Base-by-base conservation (phyloP, 2,113 vertebrate species). In the Phalacrocorax aristotelis region DNA sequence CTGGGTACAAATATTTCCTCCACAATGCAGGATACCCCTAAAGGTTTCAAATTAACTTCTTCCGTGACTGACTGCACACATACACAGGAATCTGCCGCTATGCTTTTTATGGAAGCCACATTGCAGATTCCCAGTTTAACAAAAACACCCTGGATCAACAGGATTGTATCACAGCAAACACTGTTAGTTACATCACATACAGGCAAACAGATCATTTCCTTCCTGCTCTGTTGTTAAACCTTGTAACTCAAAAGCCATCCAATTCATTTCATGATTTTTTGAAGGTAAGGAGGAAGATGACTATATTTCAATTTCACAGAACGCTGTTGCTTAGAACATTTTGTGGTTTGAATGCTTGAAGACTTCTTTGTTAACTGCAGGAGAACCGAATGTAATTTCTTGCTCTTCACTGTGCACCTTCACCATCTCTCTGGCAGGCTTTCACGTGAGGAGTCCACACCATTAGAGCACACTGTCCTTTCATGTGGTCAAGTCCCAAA, bases 11-110 rank as follows among this genome's bases (percentile, higher is more conserved):
- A 22, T 38, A 76, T 68, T 54, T 83, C 61, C 57, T 86, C 44
- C 1, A 1, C 38, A 22, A 7, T 6, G 6, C 32, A 74, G 84
- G 88, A 42, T 60, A 60, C n/a, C 12, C 52, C 22, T 25, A 27
- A 68, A 25, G 11, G 19, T 48, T 88, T 82, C 57, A 64, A 21
- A 54, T 51, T 20, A 55, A 34, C 48, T 54, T 2, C 10, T 76
- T 61, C 61, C 21, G 6, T 71, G 74, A 71, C 66, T 51, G 70
- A n/a, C 60, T 5, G 8, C 66, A 42, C 38, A 29, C 36, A 20
- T 27, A 32, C 18, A 51, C 0, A 0, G 13, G 65, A 55, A 15
- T 32, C 46, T 84, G 72, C 30, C 1, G 0, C 62, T 81, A 1
- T 30, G 29, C 13, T 54, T 93, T 93, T 89, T 71, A 77, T 55